phyloP scores from a whole-genome alignment of 2,888 invertebrate species.

The Odontocerum albicorne region DNA sequence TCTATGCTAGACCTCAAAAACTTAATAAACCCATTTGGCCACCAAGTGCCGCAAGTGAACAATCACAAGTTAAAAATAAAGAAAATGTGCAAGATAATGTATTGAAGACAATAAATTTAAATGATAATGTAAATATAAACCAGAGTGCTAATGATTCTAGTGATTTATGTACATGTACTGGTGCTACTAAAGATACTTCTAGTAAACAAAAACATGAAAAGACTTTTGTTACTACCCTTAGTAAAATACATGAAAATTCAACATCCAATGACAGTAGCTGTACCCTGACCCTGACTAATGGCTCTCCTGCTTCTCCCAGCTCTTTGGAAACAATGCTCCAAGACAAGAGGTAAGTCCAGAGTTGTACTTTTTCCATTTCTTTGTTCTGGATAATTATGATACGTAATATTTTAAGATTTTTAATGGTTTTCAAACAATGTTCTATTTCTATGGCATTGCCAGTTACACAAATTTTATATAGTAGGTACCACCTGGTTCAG shows the following conservation, averaged over 20 bases:
- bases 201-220: constrained; percentile 48
- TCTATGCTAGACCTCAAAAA: constrained; percentile 79
- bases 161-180: constrained; percentile 35
- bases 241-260: constrained; percentile 65
- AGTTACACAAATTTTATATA: no score
- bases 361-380: no score
- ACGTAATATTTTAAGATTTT: no score
- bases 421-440: no score
- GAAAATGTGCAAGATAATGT: constrained; percentile 46
- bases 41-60: constrained; percentile 48
- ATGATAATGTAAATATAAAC: constrained; percentile 28
- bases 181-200: constrained; percentile 22
- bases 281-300: constrained; percentile 51
- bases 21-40: constrained; percentile 74
- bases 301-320: constrained; percentile 46
- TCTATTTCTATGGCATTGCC: no score
- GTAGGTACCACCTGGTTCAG: no score
- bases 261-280: constrained; percentile 49
- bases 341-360: constrained; percentile 51
- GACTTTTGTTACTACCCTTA: constrained; percentile 61
- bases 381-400: no score
- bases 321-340: constrained; percentile 47
- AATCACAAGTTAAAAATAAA: constrained; percentile 39
- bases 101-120: constrained; percentile 50
- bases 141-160: constrained; percentile 28